phyloP scores from a whole-genome alignment of 2,888 invertebrate genomes.

The Scaptomyza caliginosa region DNA sequence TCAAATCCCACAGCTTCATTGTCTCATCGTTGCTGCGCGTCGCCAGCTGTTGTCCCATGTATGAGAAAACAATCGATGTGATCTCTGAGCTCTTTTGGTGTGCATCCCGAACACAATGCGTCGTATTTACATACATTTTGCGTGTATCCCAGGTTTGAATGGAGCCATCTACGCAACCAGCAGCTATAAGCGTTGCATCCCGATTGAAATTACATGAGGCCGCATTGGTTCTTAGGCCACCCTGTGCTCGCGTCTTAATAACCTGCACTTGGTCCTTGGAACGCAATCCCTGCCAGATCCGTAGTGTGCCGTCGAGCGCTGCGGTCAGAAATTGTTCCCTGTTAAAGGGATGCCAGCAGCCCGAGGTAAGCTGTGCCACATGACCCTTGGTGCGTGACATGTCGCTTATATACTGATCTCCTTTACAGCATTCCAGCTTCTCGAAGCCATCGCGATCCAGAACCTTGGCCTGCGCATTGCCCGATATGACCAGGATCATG shows the following conservation, averaged over 20 bases:
- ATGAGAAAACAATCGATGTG: conserved; percentile 93
- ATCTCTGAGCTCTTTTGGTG: conserved; percentile 93
- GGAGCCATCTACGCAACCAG: conserved; percentile 95
- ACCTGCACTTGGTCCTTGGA: conserved; percentile 91
- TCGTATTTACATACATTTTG: conserved; percentile 94
- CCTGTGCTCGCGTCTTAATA: conserved; percentile 94
- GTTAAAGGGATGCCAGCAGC: conserved; percentile 96
- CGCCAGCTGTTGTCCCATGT: conserved; percentile 89
- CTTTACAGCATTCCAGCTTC: conserved; percentile 95
- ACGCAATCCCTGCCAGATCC: conserved; percentile 94
- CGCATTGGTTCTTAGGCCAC: conserved; percentile 93
- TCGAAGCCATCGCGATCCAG: conserved; percentile 97
- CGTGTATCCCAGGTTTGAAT: conserved; percentile 98
- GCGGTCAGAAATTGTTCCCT: conserved; percentile 97
- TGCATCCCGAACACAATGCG: conserved; percentile 90
- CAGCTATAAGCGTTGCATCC: conserved; percentile 94
- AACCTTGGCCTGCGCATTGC: conserved; percentile 96
- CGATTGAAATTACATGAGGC: conserved; percentile 92
- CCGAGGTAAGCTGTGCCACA: conserved; percentile 93
- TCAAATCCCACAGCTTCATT: conserved; percentile 96
- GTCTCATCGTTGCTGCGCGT: conserved; percentile 96
- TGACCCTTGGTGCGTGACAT: conserved; percentile 97
- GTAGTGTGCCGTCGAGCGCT: conserved; percentile 95
- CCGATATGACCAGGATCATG: conserved; percentile 95
- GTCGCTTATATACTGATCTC: conserved; percentile 97